Base-by-base conservation (phyloP, 2,113 vertebrate species). In the Hippocampus mohnikei region DNA sequence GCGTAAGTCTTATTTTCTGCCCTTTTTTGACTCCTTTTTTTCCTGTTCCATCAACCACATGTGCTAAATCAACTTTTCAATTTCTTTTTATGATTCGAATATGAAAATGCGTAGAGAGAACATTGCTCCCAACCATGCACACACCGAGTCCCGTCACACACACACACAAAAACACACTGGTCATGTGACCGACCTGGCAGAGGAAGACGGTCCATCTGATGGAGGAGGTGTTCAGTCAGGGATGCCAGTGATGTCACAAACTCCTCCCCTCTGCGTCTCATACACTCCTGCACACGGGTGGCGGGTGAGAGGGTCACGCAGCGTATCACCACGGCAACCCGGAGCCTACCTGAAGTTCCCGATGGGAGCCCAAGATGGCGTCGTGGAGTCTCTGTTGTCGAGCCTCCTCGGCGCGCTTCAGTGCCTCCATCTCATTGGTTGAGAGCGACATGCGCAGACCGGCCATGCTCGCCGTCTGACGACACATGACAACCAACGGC, bases 231-330 rank as follows among this genome's bases (percentile, higher is more conserved):
- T 44, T 88, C 83, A 11, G 81, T 76, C 52, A 90, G 74, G 20
- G 71, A 72, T 0, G 75, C 42, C 63, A 88, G 64, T 12, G 83
- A 85, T n/a, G 71, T 78, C 73, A 83, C 72, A 85, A 90, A 87
- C 74, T 82, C 60, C 65, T 77, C 71, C 46, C 69, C 67, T 63
- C 65, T 73, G 52, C 13, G 50, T 16, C n/a, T 59, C 67, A 84
- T 10, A 69, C 82, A 55, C 56, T 77, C 76, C 88, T 88, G 67
- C 16, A 76, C 16, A 64, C 16, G 68, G 2, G 33, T n/a, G 29
- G 13, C 52, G 3, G 67, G 40, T 5, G 10, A 8, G 37, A 11
- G 20, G 70, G 52, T 69, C 2, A 5, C 13, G 23, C 25, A 60
- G 21, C 64, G 7, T 0, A 7, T 13, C 20, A 16, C 66, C 50